Evolutionary conservation across 1,140 invertebrate genomes (phyloP), one percentile per base, ranked within the genome.

Genomic region (Diabrotica virgifera): DNA sequence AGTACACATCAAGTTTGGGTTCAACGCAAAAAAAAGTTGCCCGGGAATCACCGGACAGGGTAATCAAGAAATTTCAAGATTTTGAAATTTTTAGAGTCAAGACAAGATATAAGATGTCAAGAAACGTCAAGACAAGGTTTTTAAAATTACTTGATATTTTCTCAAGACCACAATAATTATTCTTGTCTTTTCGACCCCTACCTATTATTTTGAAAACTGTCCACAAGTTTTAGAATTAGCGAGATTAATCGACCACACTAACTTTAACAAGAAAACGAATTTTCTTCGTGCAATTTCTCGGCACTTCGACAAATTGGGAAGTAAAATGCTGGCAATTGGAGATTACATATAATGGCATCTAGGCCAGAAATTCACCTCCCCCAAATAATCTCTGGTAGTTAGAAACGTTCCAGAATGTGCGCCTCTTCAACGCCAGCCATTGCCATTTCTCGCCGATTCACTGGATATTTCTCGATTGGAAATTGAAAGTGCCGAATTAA

Each of bases 301-400:
- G 40, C 40, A 46, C 40, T 46, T 46, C 40, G 40, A 46, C 40
- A 46, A 46, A 46, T 46, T 46, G 40, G 40, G 8, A 10, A 46
- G 40, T 10, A n/a, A 46, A 46, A 46, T 46, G 40, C 40, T 24
- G 40, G 40, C 40, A 46, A 46, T 46, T 46, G 40, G 40, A 46
- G 40, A 46, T 46, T 46, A 46, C n/a, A 46, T 46, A 46, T 46
- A 46, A 46, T 46, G 40, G n/a, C 40, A 46, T 46, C 40, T 46
- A 46, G 40, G n/a, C 40, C 40, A 46, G 40, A 8, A 46, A 10
- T n/a, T 46, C 40, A 46, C 40, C 40, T 46, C 40, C 40, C 40
- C 40, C 40, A 46, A 46, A 46, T 46, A 46, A 46, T 46, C 40
- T 46, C 40, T 46, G 40, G 40, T 46, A 46, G 40, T 46, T 46